phyloP scores from a whole-genome alignment of 2,113 vertebrate species.

The Struthio camelus region DNA sequence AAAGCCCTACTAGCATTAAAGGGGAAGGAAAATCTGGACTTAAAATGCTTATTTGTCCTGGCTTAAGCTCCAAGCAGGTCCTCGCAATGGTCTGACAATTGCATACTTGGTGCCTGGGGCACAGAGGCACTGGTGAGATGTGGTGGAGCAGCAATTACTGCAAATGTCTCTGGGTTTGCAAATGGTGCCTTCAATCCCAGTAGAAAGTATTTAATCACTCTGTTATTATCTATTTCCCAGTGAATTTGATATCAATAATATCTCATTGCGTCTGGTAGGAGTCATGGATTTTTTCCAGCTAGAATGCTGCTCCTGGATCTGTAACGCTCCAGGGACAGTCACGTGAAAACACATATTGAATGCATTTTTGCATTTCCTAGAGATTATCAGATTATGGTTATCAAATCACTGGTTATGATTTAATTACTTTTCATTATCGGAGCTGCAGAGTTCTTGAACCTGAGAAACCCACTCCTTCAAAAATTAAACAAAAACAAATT shows the following conservation, averaged over 20 bases:
- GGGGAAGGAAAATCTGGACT: neutral
- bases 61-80: neutral
- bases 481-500: neutral
- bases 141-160: fast-evolving
- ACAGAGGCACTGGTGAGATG: fast-evolving
- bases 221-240: slow-evolving; percentile 13
- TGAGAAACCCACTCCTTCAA: neutral
- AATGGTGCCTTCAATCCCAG: neutral
- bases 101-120: neutral
- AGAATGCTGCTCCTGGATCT: neutral
- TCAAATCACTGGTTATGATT: slow-evolving; percentile 30
- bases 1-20: neutral
- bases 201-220: neutral
- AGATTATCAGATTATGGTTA: slow-evolving; percentile 31
- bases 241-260: slow-evolving; percentile 12
- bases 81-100: neutral
- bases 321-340: neutral
- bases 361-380: slow-evolving; percentile 32
- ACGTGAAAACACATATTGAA: neutral
- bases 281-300: neutral
- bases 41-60: neutral
- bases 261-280: neutral
- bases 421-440: slow-evolving; percentile 34
- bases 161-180: neutral
- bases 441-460: neutral